A percentile compares a stretch with the other conserved stretches of the same genome.
These are phyloP conservation scores for Ectropis crepuscularia DNA, from an alignment of 2,888 invertebrate genomes.

Conservation along the genomic window DNA sequence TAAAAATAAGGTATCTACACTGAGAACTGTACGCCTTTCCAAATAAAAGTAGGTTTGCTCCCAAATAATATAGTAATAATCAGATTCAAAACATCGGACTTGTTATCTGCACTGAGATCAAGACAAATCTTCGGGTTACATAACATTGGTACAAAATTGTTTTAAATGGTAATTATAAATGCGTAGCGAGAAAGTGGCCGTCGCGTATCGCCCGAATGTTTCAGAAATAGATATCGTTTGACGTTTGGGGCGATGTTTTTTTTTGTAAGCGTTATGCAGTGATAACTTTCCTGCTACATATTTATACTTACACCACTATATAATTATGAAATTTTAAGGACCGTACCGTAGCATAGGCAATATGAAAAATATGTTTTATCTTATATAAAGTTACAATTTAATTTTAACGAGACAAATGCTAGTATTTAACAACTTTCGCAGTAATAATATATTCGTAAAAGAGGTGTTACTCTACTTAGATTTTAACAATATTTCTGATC, in stretches of 20 bases:
- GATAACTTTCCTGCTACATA: too few relatives aligned
- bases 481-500: background rate
- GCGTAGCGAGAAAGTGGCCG: too few relatives aligned
- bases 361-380: constrained; percentile 17
- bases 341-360: constrained; percentile 9
- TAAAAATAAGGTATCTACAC: too few relatives aligned
- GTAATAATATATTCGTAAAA: background rate
- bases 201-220: too few relatives aligned
- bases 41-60: background rate
- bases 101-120: constrained; percentile 32
- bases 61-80: constrained; percentile 9
- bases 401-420: constrained; percentile 12
- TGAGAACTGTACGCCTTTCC: background rate
- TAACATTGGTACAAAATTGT: constrained; percentile 23
- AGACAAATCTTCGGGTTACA: constrained; percentile 19
- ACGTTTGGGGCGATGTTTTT: too few relatives aligned
- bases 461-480: background rate
- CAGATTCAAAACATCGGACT: constrained; percentile 33
- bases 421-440: constrained; percentile 9
- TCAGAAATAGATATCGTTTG: too few relatives aligned
- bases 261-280: too few relatives aligned
- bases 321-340: background rate
- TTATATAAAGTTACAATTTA: constrained; percentile 8
- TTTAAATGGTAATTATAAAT: too few relatives aligned
- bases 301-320: background rate